Evolutionary conservation across 2,113 vertebrate species (phyloP).

Genomic region (Fregetta grallaria): DNA sequence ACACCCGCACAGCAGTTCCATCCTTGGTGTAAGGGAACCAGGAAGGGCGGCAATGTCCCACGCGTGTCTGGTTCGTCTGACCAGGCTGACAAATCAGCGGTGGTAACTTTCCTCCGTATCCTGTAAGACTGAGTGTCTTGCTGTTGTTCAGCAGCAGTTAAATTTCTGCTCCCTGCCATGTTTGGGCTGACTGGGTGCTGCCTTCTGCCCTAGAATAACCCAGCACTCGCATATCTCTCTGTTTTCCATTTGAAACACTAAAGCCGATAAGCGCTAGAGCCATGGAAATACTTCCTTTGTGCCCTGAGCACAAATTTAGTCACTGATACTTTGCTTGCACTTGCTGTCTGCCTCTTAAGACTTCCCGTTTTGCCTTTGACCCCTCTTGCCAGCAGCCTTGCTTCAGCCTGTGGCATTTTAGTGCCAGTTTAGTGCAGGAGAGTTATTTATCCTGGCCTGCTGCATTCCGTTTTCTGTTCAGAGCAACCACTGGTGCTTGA

Average conservation of each 20-base stretch:
- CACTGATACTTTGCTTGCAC: accelerated
- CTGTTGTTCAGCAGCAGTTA: background rate
- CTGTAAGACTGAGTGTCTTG: accelerated
- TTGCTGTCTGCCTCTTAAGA: background rate
- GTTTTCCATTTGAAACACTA: background rate
- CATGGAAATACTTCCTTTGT: background rate
- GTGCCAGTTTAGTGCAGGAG: background rate
- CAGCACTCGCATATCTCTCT: background rate
- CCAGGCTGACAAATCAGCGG: background rate
- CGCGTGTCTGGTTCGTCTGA: background rate
- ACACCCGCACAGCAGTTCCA: background rate
- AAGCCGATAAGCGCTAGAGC: background rate
- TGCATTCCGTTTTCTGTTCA: background rate
- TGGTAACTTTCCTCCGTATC: background rate
- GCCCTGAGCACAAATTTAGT: background rate
- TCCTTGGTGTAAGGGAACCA: background rate
- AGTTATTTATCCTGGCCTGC: background rate
- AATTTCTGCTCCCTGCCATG: background rate
- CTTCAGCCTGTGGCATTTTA: background rate
- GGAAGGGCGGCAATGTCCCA: background rate
- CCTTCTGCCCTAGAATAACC: background rate
- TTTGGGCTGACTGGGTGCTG: background rate
- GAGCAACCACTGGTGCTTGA: background rate
- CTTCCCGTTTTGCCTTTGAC: background rate
- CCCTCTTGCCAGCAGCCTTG: background rate